phyloP scores from a whole-genome alignment of 2,797 vertebrate species.

The Darevskia nairensis region DNA sequence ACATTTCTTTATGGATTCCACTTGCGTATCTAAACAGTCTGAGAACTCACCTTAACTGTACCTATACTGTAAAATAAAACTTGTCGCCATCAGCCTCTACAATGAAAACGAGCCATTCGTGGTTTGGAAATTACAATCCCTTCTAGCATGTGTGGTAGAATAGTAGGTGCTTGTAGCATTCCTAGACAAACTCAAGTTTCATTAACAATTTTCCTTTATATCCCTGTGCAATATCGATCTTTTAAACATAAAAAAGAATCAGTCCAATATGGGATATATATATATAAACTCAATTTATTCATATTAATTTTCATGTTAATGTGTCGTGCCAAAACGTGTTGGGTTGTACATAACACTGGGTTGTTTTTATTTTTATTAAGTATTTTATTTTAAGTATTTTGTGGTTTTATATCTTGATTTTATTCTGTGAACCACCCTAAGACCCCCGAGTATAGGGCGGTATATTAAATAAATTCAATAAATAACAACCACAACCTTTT shows the following conservation, averaged over 20 bases:
- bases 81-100: background rate
- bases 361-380: too few species aligned
- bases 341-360: background rate
- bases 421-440: too few species aligned
- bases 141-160: background rate
- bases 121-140: background rate
- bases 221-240: too few species aligned
- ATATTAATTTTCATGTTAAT: conserved; percentile 40
- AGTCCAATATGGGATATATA: too few species aligned
- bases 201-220: background rate
- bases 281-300: background rate
- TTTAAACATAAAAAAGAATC: too few species aligned
- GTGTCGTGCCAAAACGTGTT: conserved; percentile 41
- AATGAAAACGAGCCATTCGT: background rate
- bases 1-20: background rate
- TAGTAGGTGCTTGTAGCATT: background rate
- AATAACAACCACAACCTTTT: too few species aligned
- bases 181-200: background rate
- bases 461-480: too few species aligned
- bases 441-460: too few species aligned
- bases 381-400: too few species aligned
- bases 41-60: background rate
- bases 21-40: background rate
- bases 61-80: background rate
- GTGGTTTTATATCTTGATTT: too few species aligned